Evolutionary conservation across 1,140 invertebrate genomes (phyloP).

Genomic region (Ylistrum balloti): DNA sequence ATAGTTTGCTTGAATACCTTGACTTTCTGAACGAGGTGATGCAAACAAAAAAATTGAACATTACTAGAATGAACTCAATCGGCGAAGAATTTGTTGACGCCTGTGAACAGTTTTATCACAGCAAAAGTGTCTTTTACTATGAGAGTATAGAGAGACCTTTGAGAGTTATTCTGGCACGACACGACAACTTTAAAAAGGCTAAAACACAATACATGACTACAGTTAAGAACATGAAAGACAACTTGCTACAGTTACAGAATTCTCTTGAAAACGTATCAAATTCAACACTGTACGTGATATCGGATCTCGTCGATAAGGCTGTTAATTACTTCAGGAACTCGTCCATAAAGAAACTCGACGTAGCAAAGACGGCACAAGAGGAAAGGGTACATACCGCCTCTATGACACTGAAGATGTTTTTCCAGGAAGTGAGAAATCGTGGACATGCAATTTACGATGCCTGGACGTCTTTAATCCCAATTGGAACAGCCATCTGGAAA

Average conservation of each 20-base stretch:
- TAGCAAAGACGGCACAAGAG: conserved; percentile 64
- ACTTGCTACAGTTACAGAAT: conserved; percentile 55
- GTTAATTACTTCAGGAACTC: conserved; percentile 60
- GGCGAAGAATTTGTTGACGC: conserved; percentile 56
- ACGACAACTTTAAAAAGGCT: conserved; percentile 55
- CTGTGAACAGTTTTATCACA: conserved; percentile 64
- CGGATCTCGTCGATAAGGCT: conserved; percentile 47
- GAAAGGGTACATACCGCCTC: conserved; percentile 60
- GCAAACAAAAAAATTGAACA: conserved; percentile 55
- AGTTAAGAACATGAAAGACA: conserved; percentile 55
- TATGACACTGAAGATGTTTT: conserved; percentile 64
- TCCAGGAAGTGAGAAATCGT: conserved; percentile 69
- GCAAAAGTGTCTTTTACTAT: conserved; percentile 70
- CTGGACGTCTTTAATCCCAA: conserved; percentile 60
- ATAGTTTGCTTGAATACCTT: conserved; percentile 47
- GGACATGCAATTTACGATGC: conserved; percentile 70
- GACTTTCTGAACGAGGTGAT: conserved; percentile 51
- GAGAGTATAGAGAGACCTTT: conserved; percentile 70
- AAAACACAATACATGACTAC: conserved; percentile 55
- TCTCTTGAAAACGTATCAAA: conserved; percentile 53
- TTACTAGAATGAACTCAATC: conserved; percentile 54
- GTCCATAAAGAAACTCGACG: conserved; percentile 57
- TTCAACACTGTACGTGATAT: conserved; percentile 53
- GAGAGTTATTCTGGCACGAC: conserved; percentile 59
- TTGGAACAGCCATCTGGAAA: conserved; percentile 66